Evolutionary conservation across 2,888 invertebrate species (phyloP), one percentile per base, ranked within the genome.

Genomic region (Chrysopilus asiliformis): DNA sequence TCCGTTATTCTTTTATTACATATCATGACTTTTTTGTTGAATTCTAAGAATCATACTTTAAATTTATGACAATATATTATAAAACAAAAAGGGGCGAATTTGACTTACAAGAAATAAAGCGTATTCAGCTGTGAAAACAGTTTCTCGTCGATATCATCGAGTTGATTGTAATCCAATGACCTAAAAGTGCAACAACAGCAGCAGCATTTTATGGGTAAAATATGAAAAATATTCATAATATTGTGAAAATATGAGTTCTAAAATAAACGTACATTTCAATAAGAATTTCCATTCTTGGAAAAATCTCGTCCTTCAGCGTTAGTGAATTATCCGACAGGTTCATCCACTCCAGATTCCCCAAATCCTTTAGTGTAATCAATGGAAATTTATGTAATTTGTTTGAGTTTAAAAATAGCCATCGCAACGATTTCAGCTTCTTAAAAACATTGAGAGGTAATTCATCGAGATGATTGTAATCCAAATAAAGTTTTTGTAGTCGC

Each of bases 41-140:
- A n/a, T n/a, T n/a, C n/a, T n/a, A n/a, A n/a, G n/a, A n/a, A n/a
- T n/a, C n/a, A n/a, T n/a, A n/a, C n/a, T n/a, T n/a, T n/a, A n/a
- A n/a, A n/a, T n/a, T n/a, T n/a, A n/a, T n/a, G n/a, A n/a, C n/a
- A n/a, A n/a, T n/a, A n/a, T n/a, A n/a, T n/a, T n/a, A n/a, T n/a
- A n/a, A n/a, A n/a, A n/a, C n/a, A n/a, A n/a, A n/a, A n/a, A n/a
- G n/a, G n/a, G n/a, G n/a, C n/a, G n/a, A n/a, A n/a, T n/a, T n/a
- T n/a, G 48, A 66, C 68, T 64, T 58, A 71, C 70, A 71, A 48
- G 42, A 60, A 57, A 50, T 58, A 56, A 43, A 71, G 53, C 45
- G 53, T 58, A 36, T 59, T 56, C 43, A 70, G 53, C 40, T 57
- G 51, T 10, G 54, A 49, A 50, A 71, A 70, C 36, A 66, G 58